These are phyloP conservation scores for Bombyx mandarina DNA, from an alignment of 1,140 invertebrate genomes.

Conservation along the genomic window DNA sequence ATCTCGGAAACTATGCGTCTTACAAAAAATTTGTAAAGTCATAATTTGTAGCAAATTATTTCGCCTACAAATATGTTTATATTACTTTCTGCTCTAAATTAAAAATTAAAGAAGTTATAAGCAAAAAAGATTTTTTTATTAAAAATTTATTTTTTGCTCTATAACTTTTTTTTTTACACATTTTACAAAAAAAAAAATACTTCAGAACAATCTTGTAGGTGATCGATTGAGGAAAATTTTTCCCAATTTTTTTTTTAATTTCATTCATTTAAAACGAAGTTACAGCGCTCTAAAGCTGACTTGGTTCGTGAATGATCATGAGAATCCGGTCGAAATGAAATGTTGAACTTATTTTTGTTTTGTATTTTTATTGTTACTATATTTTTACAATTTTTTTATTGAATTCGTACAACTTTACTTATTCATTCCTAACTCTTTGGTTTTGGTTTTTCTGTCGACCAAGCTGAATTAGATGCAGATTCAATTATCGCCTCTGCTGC, in stretches of 20 bases:
- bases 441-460: too few species aligned
- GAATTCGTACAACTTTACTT: too few species aligned
- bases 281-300: slow-evolving; percentile 7
- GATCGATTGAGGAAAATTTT: not conserved
- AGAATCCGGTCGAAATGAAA: slow-evolving; percentile 14
- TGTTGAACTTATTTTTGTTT: slow-evolving; percentile 2
- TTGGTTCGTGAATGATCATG: slow-evolving; percentile 12
- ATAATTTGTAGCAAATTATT: too few species aligned
- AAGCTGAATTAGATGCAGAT: too few species aligned
- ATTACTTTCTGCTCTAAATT: too few species aligned
- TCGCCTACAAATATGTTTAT: too few species aligned
- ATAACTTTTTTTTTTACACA: not conserved
- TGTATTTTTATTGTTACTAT: slow-evolving; percentile 5
- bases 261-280: not conserved
- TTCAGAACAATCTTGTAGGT: not conserved
- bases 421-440: not conserved
- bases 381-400: slow-evolving; percentile 2
- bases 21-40: too few species aligned
- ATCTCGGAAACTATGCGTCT: too few species aligned
- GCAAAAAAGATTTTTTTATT: not conserved
- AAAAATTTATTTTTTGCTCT: slow-evolving; percentile 1
- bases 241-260: slow-evolving; percentile 1
- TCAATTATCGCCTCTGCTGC: too few species aligned
- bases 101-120: too few species aligned
- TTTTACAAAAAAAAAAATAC: not conserved